Evolutionary conservation across 2,113 vertebrate species (phyloP), one percentile per base, ranked within the genome.

Genomic region (Hyperopisus bebe): DNA sequence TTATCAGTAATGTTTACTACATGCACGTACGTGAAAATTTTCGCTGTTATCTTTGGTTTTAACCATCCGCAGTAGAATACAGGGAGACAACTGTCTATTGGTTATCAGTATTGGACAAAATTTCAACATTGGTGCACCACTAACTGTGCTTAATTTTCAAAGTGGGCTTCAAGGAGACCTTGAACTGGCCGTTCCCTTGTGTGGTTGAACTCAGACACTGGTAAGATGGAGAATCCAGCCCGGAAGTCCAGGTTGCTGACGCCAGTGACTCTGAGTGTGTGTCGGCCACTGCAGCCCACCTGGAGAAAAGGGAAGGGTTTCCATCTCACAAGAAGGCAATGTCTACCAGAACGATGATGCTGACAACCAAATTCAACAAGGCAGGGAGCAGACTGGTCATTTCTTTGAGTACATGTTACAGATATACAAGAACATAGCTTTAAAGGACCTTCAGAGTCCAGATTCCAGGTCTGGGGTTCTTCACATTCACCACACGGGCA

Each of bases 231-330:
- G 92, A 98, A 99, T 21, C 97, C 96, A 0, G 97, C 97, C 39
- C 94, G 96, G 90, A 99, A 98, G 94, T 96, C 95, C 0, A 99
- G 91, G 89, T 91, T 93, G 91, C 98, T 99, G 94, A 98, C 95
- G 42, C 97, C 98, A 0, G 97, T 98, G 92, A 99, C 96, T 91
- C 98, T 96, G 91, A 98, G 95, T 0, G 97, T 98, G 84, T 99
- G 97, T 11, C 97, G 97, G 27, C 97, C 97, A 0, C 95, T 96
- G 93, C 98, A 99, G 42, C 94, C 95, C 58, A 96, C 94, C 98
- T 99, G 92, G 77, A 87, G 66, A 42, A 70, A 53, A 3, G 51
- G 90, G 66, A 42, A 21, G 19, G 39, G n/a, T 39, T 53, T 39
- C 85, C 7, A 51, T 15, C 48, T 31, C 24, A 31, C n/a, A 53